Evolutionary conservation across 2,797 vertebrate genomes (phyloP), one percentile per base, ranked within the genome.

Genomic region (Cygnus olor): DNA sequence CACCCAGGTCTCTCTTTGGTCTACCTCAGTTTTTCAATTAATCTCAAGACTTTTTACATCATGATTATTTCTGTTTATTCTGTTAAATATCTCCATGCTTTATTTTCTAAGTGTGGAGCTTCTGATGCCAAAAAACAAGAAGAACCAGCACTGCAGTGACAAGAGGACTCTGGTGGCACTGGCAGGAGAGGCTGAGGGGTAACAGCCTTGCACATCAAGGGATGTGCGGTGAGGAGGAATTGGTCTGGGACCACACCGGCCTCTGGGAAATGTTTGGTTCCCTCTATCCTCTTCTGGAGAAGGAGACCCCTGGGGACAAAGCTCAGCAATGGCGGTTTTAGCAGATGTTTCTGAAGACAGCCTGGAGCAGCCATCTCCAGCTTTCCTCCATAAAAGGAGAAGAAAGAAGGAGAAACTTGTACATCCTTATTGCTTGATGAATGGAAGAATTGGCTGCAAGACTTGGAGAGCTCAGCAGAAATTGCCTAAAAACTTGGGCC

Each of bases 11-110:
- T 93, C 78, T 83, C 60, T 92, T 51, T 57, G 74, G 38, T 85
- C 87, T 94, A 88, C 91, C 87, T 92, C 80, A 93, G n/a, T 51
- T 63, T 91, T 80, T 49, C 80, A 58, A 1, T n/a, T 80, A 77
- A 64, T 79, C 63, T 38, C 69, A 78, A 49, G 80, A 54, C 51
- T 21, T 64, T 83, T 65, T 78, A 51, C 14, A 12, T n/a, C 4
- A 7, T 13, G 8, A 27, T 53, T 60, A 34, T 36, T 92, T 30
- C 24, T 90, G 9, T 47, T 72, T 45, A 42, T 83, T 40, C 22
- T 94, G 47, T 68, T 78, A 71, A 92, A 56, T 40, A 60, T 17
- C 17, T 54, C 40, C 28, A 24, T 24, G 64, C 34, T 68, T 86
- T 85, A 15, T 80, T 94, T 93, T 68, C 71, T 56, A 89, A 94